A percentile compares a stretch with the other conserved stretches of the same genome.
phyloP scores from a whole-genome alignment of 2,797 vertebrate genomes.

The Manis javanica region DNA sequence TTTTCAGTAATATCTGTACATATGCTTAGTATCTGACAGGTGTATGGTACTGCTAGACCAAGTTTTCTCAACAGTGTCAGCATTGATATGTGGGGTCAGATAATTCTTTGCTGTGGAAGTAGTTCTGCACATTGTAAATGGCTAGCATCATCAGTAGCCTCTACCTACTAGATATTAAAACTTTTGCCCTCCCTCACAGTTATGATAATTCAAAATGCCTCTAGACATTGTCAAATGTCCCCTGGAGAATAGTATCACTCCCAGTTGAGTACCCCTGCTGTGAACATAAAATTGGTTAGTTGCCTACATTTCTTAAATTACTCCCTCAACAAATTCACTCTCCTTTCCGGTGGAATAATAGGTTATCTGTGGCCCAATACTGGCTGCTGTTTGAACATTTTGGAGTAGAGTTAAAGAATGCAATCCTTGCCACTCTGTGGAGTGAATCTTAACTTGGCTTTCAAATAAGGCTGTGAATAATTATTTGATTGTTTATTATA shows the following conservation, averaged over 20 bases:
- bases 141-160: not conserved
- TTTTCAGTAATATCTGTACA: conserved; percentile 7
- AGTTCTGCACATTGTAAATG: not conserved
- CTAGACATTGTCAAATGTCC: not conserved
- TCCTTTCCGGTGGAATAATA: not conserved
- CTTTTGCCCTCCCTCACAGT: not conserved
- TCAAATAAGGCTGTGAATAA: conserved; percentile 54
- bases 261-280: not conserved
- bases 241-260: not conserved
- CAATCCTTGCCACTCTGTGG: not conserved
- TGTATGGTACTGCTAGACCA: not conserved
- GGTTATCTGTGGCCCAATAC: not conserved
- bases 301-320: conserved; percentile 35
- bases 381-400: not conserved
- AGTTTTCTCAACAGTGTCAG: not conserved
- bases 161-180: not conserved
- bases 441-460: not conserved
- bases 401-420: conserved; percentile 33
- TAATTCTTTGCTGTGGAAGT: not conserved
- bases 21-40: not conserved
- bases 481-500: conserved; percentile 81
- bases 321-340: not conserved
- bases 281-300: not conserved
- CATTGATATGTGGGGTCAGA: not conserved
- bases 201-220: conserved; percentile 26